Percentiles rank a stretch among this genome's conserved stretches.
Conservation (phyloP, 2,888 invertebrate genomes). For the Tetheella fluctuosa region DNA sequence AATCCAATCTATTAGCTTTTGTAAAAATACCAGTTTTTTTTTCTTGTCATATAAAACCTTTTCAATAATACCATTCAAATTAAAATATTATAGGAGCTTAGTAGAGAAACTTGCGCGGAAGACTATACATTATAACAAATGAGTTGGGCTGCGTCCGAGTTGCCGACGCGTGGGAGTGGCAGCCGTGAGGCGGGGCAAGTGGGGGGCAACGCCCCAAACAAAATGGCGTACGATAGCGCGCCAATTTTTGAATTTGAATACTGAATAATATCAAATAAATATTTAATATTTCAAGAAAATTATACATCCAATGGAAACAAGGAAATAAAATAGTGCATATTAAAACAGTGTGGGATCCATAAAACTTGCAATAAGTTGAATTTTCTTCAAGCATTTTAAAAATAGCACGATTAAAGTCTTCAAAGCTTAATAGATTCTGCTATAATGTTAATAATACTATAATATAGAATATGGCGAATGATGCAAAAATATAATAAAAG, state of each 20-base stretch:
- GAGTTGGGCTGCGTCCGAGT: conserved; percentile 83
- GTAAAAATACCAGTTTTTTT: too few species aligned
- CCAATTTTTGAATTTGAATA: conserved; percentile 79
- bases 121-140: conserved; percentile 79
- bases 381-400: too few species aligned
- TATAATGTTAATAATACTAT: too few species aligned
- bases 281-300: conserved; percentile 9
- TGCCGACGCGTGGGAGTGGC: conserved; percentile 76
- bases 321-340: neutral
- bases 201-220: conserved; percentile 84
- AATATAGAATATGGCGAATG: too few species aligned
- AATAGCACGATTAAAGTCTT: too few species aligned
- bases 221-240: conserved; percentile 84
- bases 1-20: too few species aligned
- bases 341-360: too few species aligned
- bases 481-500: too few species aligned
- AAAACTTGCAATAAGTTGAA: too few species aligned
- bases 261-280: conserved; percentile 22
- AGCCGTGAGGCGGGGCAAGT: conserved; percentile 77
- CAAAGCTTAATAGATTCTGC: too few species aligned
- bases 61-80: neutral
- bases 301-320: neutral
- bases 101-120: conserved; percentile 59
- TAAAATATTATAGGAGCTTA: neutral
- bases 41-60: too few species aligned